Base-by-base conservation (phyloP, 2,113 vertebrate species). In the Apus apus region DNA sequence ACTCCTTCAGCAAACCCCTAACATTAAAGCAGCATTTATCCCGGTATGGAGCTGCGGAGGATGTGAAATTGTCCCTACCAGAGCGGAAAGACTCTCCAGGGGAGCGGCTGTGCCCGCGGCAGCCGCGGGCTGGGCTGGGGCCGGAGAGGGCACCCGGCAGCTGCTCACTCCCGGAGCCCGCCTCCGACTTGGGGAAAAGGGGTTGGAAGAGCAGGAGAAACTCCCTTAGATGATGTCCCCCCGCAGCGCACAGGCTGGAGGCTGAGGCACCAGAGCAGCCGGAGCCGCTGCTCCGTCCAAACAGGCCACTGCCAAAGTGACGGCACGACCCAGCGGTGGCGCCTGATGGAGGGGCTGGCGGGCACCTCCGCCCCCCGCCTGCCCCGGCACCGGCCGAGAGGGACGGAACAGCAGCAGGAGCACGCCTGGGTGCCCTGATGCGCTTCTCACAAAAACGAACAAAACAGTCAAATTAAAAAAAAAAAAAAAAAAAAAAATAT, bases 21-120 rank as follows among this genome's bases (percentile, higher is more conserved):
- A 4, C 1, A 3, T 0, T 5, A 26, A 12, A 21, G 40, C 50
- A 11, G 25, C 45, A 4, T 18, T 78, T 13, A 16, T 2, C 12
- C 11, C 4, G 32, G 2, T 1, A 34, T 4, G 4, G 6, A 15
- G 29, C 11, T 0, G 13, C 13, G 48, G 19, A 30, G 17, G 34
- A 7, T 5, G 64, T 3, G 75, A 26, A 46, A 21, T 1, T 1
- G 23, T 3, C 57, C 23, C 77, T 12, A 2, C 0, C 7, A 2
- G 34, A 34, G 30, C 3, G 10, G 38, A 8, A 14, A 13, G 48
- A 51, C 21, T 34, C 15, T 25, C 21, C 45, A 46, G 45, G 45
- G 45, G 45, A 46, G 16, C 40, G 40, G 45, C 45, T 16, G 45
- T 46, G 45, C 45, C 45, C 45, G 45, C 40, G 40, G 40, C 40